A percentile compares a stretch with the other conserved stretches of the same genome.
Conservation (phyloP, 2,113 vertebrate genomes). For the Pedionomus torquatus region DNA sequence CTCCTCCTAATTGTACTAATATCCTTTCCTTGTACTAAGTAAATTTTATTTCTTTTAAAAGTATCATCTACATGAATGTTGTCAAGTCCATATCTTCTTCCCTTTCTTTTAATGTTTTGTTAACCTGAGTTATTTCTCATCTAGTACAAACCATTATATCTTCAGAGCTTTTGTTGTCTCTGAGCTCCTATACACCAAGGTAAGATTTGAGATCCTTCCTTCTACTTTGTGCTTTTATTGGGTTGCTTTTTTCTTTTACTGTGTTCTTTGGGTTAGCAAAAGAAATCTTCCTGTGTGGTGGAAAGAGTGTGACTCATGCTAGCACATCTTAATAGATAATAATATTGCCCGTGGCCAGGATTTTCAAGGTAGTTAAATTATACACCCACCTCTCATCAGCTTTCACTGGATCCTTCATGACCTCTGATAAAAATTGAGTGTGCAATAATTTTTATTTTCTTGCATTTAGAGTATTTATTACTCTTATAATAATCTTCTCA, state of each 20-base stretch:
- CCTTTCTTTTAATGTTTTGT: neutral
- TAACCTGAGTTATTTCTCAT: neutral
- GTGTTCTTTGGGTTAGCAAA: neutral
- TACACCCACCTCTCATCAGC: neutral
- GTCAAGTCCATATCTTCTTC: neutral
- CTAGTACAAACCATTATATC: neutral
- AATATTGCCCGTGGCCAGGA: neutral
- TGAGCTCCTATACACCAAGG: neutral
- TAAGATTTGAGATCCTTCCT: neutral
- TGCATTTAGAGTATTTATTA: neutral
- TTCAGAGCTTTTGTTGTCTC: neutral
- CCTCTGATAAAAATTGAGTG: neutral
- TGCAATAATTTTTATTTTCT: constrained; percentile 9
- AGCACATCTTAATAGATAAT: neutral
- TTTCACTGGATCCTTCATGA: neutral
- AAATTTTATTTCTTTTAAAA: neutral
- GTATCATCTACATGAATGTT: neutral
- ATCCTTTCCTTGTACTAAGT: neutral
- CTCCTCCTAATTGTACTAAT: neutral
- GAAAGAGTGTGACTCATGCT: neutral
- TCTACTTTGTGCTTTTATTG: neutral
- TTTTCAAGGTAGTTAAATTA: constrained; percentile 4
- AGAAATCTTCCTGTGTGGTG: neutral
- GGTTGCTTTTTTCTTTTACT: neutral
- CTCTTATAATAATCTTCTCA: neutral